A percentile compares a stretch with the other conserved stretches of the same genome.
These are phyloP conservation scores for Bradypodion ventrale DNA, from an alignment of 2,797 vertebrate species.

Conservation along the genomic window DNA sequence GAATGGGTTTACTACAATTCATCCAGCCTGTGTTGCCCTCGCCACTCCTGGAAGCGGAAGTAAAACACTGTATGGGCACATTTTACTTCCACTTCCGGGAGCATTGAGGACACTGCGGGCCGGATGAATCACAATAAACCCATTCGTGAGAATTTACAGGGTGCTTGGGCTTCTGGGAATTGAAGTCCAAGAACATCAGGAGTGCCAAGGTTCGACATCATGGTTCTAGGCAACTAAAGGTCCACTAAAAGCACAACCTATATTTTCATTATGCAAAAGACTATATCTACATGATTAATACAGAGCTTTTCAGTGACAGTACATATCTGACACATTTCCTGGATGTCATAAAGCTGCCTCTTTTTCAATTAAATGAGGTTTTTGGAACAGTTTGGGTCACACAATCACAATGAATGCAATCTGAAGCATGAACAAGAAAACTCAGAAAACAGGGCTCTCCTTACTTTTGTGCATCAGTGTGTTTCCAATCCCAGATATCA, in stretches of 20 bases:
- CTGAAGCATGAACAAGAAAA: constrained; percentile 30
- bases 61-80: too few relatives aligned
- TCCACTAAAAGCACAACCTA: constrained; percentile 38
- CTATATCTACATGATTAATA: background rate
- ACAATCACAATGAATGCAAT: constrained; percentile 12
- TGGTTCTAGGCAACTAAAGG: constrained; percentile 29
- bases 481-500: constrained; percentile 3
- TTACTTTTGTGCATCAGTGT: constrained; percentile 16
- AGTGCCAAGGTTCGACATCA: too few relatives aligned
- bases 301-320: constrained; percentile 30
- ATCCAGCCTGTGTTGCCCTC: too few relatives aligned
- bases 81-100: too few relatives aligned
- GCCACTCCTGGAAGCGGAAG: too few relatives aligned
- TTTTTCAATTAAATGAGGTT: constrained; percentile 50
- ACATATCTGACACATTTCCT: constrained; percentile 34
- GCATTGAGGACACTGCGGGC: too few relatives aligned
- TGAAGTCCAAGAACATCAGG: too few relatives aligned
- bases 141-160: too few relatives aligned
- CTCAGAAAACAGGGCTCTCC: constrained; percentile 30
- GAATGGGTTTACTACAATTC: too few relatives aligned
- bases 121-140: too few relatives aligned
- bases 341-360: constrained; percentile 27
- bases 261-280: constrained; percentile 35
- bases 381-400: constrained; percentile 30
- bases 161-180: too few relatives aligned